Evolutionary conservation across 2,888 invertebrate genomes (phyloP).

Genomic region (Ophonus ardosiacus): DNA sequence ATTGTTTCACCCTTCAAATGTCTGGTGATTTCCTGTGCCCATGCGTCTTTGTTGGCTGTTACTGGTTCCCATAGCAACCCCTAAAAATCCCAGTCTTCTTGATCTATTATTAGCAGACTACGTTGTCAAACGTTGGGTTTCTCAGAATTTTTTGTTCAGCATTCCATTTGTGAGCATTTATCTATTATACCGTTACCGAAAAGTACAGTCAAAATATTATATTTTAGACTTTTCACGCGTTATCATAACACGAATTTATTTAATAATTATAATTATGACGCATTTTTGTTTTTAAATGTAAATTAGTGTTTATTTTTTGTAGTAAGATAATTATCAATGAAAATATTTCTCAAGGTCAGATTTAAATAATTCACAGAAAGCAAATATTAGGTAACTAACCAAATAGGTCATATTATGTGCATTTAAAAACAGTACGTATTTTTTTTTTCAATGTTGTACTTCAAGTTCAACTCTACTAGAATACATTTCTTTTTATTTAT

Average conservation of each 20-base stretch:
- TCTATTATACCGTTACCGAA: conserved; percentile 62
- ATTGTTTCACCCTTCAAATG: conserved; percentile 47
- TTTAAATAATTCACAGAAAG: neutral
- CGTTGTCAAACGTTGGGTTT: conserved; percentile 60
- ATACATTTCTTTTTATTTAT: no score
- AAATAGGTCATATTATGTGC: no score
- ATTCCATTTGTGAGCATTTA: conserved; percentile 62
- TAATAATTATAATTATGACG: neutral
- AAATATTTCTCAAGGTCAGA: neutral
- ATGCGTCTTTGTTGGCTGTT: conserved; percentile 53
- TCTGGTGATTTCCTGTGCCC: conserved; percentile 59
- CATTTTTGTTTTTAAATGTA: neutral
- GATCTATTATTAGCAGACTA: conserved; percentile 63
- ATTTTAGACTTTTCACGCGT: conserved; percentile 26
- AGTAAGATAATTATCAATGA: conserved; percentile 17
- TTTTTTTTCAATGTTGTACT: no score
- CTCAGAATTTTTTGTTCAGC: conserved; percentile 62
- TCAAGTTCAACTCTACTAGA: no score
- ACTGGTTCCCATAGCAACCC: conserved; percentile 56
- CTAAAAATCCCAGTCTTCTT: conserved; percentile 59
- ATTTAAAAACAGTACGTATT: no score
- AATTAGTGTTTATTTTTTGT: conserved; percentile 3
- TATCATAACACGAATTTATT: conserved; percentile 1
- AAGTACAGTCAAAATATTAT: conserved; percentile 58
- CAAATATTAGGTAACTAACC: neutral